A percentile compares a stretch with the other conserved stretches of the same genome.
Evolutionary conservation across 2,113 vertebrate genomes (phyloP).

Genomic region (Gymnobelideus leadbeateri): DNA sequence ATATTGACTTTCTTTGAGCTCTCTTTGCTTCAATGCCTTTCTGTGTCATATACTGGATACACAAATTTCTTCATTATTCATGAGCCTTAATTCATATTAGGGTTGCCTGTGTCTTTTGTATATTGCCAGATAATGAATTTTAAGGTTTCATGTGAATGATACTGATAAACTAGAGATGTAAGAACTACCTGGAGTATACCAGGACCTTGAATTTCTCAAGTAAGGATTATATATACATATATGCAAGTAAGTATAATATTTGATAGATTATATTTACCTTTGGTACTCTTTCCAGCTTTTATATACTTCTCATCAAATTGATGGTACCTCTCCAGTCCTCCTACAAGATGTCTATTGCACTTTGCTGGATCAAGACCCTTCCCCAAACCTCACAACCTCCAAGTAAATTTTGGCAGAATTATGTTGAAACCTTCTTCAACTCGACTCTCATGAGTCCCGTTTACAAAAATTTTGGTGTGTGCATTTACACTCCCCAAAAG

Average conservation of each 20-base stretch:
- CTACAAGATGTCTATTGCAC: neutral
- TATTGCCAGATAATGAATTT: neutral
- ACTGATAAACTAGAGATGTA: neutral
- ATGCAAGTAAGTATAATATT: neutral
- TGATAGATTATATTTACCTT: neutral
- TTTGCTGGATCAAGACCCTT: neutral
- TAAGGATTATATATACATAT: neutral
- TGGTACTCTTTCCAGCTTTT: neutral
- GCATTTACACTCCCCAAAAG: neutral
- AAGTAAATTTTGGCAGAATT: neutral
- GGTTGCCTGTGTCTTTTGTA: neutral
- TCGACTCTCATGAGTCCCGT: neutral
- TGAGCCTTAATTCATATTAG: neutral
- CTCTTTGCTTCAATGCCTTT: neutral
- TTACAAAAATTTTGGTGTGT: neutral
- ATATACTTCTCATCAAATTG: neutral
- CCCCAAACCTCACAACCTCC: neutral
- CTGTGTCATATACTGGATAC: neutral
- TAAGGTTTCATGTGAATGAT: neutral
- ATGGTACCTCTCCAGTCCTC: neutral
- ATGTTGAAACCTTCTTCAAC: neutral
- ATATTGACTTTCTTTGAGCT: neutral
- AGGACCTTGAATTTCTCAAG: neutral
- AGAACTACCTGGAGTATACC: neutral
- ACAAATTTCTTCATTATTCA: neutral